Evolutionary conservation across 2,888 invertebrate genomes (phyloP).

Genomic region (Ophion ellenae): DNA sequence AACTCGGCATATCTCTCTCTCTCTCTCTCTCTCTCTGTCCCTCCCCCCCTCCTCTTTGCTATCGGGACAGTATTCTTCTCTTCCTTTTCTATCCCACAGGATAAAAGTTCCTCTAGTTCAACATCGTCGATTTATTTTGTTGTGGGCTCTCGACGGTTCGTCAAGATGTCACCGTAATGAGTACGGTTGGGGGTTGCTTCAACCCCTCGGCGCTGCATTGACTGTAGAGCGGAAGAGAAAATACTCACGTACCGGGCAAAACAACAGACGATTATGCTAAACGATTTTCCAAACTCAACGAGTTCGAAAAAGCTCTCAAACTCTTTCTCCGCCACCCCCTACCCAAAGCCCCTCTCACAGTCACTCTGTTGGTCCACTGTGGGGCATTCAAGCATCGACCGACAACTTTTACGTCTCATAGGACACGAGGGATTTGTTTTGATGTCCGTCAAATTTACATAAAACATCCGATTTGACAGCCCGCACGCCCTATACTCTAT

Average conservation of each 20-base stretch:
- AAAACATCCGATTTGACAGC: conserved; percentile 19
- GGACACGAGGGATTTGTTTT: conserved; percentile 35
- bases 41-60: not conserved
- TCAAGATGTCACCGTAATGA: conserved; percentile 81
- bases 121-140: conserved; percentile 73
- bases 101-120: conserved; percentile 64
- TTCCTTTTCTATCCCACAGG: conserved; percentile 59
- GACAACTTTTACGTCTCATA: conserved; percentile 48
- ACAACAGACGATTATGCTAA: conserved; percentile 77
- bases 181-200: conserved; percentile 72
- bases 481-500: not conserved
- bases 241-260: conserved; percentile 44
- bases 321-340: conserved; percentile 17
- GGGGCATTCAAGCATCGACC: conserved; percentile 50
- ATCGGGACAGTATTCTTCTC: conserved; percentile 33
- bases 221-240: conserved; percentile 32
- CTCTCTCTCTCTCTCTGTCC: not conserved
- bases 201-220: conserved; percentile 40
- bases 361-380: conserved; percentile 47
- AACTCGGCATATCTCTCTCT: conserved; percentile 28
- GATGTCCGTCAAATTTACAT: conserved; percentile 19
- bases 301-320: conserved; percentile 48
- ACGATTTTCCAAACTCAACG: conserved; percentile 73
- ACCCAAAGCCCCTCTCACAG: not conserved
- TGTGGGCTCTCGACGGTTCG: conserved; percentile 72